A percentile compares a stretch with the other conserved stretches of the same genome.
Evolutionary conservation across 2,113 vertebrate species (phyloP).

Genomic region (Oreocharis arfaki): DNA sequence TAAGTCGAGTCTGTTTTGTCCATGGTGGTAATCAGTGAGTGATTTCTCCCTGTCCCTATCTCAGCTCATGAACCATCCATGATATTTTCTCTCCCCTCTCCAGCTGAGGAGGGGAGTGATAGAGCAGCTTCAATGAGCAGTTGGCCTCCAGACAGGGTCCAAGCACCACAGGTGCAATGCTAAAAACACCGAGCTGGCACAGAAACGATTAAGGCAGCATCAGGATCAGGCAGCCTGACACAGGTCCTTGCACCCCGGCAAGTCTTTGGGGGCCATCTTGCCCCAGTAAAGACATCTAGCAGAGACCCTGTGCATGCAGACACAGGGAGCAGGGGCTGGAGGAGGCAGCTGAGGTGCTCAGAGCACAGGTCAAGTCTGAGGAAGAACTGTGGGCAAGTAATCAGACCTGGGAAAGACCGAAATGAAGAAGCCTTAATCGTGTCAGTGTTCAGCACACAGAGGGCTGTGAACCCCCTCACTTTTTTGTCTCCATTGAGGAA

Average conservation of each 20-base stretch:
- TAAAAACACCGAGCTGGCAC: not conserved
- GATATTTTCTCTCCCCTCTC: not conserved
- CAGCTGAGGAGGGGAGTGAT: not conserved
- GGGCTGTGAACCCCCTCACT: rapidly evolving
- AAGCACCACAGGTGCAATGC: not conserved
- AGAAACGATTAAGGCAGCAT: not conserved
- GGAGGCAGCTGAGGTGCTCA: not conserved
- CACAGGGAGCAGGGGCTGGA: not conserved
- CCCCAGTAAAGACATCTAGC: rapidly evolving
- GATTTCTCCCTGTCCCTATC: not conserved
- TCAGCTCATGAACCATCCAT: not conserved
- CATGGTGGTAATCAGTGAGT: not conserved
- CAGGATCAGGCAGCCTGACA: not conserved
- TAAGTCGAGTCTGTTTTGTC: not conserved
- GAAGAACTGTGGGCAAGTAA: not conserved
- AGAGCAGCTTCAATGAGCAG: not conserved
- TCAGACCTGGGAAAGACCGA: not conserved
- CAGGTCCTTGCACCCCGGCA: not conserved
- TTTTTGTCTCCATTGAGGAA: not conserved
- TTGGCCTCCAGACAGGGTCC: not conserved
- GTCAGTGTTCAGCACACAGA: not conserved
- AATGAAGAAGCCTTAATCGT: not conserved
- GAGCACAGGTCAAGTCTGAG: not conserved
- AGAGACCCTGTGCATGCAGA: not conserved
- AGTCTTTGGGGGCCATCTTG: not conserved